Base-by-base conservation (phyloP, 2,797 vertebrate species). In the Peromyscus melanophrys region DNA sequence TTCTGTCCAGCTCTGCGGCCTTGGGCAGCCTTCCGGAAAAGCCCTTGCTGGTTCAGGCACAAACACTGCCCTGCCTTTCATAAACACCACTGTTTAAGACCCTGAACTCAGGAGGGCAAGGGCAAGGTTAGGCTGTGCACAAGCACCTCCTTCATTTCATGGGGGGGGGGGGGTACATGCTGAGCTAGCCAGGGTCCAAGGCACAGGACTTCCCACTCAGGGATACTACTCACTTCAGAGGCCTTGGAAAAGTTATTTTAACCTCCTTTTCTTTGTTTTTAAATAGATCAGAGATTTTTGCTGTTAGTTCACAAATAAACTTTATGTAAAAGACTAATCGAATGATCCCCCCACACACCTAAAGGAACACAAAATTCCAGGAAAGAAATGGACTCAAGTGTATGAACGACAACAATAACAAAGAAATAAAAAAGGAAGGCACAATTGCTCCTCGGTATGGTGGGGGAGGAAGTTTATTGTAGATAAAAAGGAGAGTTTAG, bases 171-270 rank as follows among this genome's bases (percentile, higher is more conserved):
- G 67, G 23, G 2, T 25, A 13, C 49, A 37, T 40, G 23, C 9
- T 9, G 31, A 78, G 29, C 46, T 31, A 90, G 49, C 63, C 3
- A 12, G 43, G 88, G 61, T 31, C 85, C 67, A 27, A 21, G 82
- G 59, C 55, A 57, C 34, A 65, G 57, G 65, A 49, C 61, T 92
- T 82, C n/a, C 71, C 82, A 92, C 90, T 73, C 77, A 25, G 46
- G 55, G 43, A 92, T 78, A 21, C 63, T 76, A 92, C 25, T 86
- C 69, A 59, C 75, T 59, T 61, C 63, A 34, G 69, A 1, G 34
- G 77, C 94, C 94, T 96, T 97, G 96, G 92, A 65, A 91, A 95
- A 91, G 94, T 97, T 96, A 95, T 93, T 95, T 97, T 91, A 89
- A 83, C 80, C 92, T 96, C 85, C 73, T 8, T 93, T 97, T 23